Evolutionary conservation across 2,888 invertebrate species (phyloP).

Genomic region (Andrena marginata): DNA sequence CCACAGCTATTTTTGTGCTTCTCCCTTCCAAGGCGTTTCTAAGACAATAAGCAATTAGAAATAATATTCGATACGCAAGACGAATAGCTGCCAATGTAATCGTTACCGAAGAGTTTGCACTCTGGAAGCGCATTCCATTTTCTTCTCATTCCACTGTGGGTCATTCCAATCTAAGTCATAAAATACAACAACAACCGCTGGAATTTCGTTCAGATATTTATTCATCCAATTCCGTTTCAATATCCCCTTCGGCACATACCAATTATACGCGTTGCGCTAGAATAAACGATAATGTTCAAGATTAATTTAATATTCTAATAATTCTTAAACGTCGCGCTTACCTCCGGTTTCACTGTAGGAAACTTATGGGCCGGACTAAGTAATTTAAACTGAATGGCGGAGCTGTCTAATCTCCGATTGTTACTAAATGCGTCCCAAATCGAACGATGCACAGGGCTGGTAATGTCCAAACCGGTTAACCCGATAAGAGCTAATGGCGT

Average conservation of each 20-base stretch:
- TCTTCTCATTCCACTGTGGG: conserved; percentile 96
- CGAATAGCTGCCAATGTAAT: conserved; percentile 10
- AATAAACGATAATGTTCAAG: conserved; percentile 32
- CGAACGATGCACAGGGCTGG: conserved; percentile 94
- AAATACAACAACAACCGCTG: conserved; percentile 97
- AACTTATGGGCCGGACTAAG: conserved; percentile 94
- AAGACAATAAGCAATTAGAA: conserved; percentile 4
- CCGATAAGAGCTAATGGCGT: conserved; percentile 95
- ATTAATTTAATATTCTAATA: background rate
- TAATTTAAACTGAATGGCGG: conserved; percentile 93
- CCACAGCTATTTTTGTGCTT: conserved; percentile 92
- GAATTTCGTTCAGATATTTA: conserved; percentile 95
- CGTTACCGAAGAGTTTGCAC: conserved; percentile 91
- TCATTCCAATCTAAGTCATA: conserved; percentile 99
- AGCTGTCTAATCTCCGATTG: conserved; percentile 92
- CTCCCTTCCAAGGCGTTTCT: conserved; percentile 91
- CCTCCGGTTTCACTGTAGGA: conserved; percentile 92
- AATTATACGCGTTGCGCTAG: conserved; percentile 95
- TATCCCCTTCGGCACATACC: conserved; percentile 97
- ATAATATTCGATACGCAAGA: background rate
- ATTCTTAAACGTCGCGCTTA: conserved; percentile 57
- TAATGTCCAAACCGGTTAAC: conserved; percentile 94
- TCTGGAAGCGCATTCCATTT: conserved; percentile 96
- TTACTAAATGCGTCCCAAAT: conserved; percentile 97
- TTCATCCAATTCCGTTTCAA: conserved; percentile 97